A percentile compares a stretch with the other conserved stretches of the same genome.
phyloP scores from a whole-genome alignment of 2,797 vertebrate species.

The Gorsachius magnificus region DNA sequence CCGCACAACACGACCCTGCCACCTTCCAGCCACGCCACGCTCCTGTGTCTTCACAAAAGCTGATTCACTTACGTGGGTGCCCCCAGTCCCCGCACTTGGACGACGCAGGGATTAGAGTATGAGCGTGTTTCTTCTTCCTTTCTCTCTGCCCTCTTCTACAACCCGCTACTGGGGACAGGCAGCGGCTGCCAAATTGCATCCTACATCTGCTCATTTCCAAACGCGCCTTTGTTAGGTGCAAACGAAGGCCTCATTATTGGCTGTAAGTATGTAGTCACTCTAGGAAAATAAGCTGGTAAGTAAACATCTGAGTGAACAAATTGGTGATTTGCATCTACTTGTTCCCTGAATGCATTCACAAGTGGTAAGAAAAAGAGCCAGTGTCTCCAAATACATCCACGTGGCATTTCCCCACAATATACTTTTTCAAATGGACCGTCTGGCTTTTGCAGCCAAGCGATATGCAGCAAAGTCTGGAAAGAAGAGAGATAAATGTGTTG shows the following conservation, averaged over 20 bases:
- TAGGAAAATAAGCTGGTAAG: slow-evolving; percentile 53
- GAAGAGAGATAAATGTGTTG: neutral
- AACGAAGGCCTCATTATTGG: slow-evolving; percentile 32
- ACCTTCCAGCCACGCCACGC: accelerated
- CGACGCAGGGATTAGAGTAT: neutral
- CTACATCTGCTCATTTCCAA: slow-evolving; percentile 52
- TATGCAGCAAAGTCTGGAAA: neutral
- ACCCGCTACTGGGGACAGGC: neutral
- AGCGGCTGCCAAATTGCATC: slow-evolving; percentile 49
- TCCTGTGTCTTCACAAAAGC: neutral
- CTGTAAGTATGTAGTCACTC: slow-evolving; percentile 42
- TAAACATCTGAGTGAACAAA: slow-evolving; percentile 62
- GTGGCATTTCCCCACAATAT: slow-evolving; percentile 12
- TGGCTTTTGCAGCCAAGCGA: neutral
- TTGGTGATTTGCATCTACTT: slow-evolving; percentile 58
- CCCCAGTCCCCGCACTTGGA: neutral
- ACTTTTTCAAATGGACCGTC: neutral
- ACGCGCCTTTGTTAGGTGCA: slow-evolving; percentile 33
- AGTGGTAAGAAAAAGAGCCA: slow-evolving; percentile 31
- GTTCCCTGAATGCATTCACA: slow-evolving; percentile 8
- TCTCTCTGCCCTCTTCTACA: neutral
- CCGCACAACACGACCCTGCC: accelerated
- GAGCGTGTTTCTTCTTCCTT: neutral
- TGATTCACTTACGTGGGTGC: neutral
- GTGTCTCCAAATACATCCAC: slow-evolving; percentile 33